Base-by-base conservation (phyloP, 30 jellyfish, hydroid and myxozoan genomes). In the Sanderia malayensis region DNA sequence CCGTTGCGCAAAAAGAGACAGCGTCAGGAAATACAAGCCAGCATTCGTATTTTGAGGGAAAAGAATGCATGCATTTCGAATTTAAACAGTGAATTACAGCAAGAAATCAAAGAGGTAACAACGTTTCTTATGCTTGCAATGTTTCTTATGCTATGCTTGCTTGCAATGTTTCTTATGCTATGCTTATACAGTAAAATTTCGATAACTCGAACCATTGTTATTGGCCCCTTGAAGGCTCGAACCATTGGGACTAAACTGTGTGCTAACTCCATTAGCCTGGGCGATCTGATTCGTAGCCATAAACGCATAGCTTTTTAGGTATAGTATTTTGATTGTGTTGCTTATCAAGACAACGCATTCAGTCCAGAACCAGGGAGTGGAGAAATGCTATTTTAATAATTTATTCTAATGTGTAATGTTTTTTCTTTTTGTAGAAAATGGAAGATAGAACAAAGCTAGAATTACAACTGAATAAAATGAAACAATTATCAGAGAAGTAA, bases 71-170 rank as follows among this genome's bases (percentile, higher is more conserved):
- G 96, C 4, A 52, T 83, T 25, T 61, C 94, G 61, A 64, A 81
- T 41, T 47, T 90, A 15, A 77, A 66, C 34, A 78, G 93, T n/a
- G 91, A 90, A 26, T 69, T 90, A 21, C 87, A 84, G 8, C 81
- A 75, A 31, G 95, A 90, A 67, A 64, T 86, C 63, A 71, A 71
- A 46, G 96, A 90, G 87, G 98, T 90, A 90, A 32, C n/a, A 49
- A 4, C 7, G 18, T 49, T 49, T 24, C 64, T 9, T 19, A 15
- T 49, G 64, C 4, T 18, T n/a, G n/a, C n/a, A 49, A 4, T 15
- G 18, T 49, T 49, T 24, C 64, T 9, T 19, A 15, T 49, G 64
- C 4, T 18, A 49, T 9, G 25, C 6, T 8, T 49, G 23, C 3
- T 19, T 49, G 23, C 25, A n/a, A n/a, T n/a, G 8, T 19, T 49